Base-by-base conservation (phyloP, 2,797 vertebrate genomes). In the Austrolebias charrua region DNA sequence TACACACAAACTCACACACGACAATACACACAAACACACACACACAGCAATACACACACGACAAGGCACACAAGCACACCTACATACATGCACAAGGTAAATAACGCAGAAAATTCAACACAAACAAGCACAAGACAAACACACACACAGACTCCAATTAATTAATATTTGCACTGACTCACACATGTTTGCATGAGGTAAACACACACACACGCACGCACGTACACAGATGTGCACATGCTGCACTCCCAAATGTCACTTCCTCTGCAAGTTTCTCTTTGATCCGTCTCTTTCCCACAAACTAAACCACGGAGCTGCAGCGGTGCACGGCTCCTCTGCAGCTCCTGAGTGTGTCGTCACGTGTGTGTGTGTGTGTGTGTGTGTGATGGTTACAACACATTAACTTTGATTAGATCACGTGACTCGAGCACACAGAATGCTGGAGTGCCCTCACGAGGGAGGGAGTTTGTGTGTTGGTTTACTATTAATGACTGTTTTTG, bases 221-320 rank as follows among this genome's bases (percentile, higher is more conserved):
- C 40, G 42, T 54, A 57, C 42, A 42, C 19, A 5, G 9, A 60
- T 16, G 29, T 46, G n/a, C 73, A 60, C 43, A 6, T 15, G 12
- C 57, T 40, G 49, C 43, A 2, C 45, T 52, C 29, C 59, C 69
- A 76, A 76, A 80, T 72, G 65, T 63, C 73, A 63, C 60, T 16
- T 40, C 28, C 52, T 13, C 49, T n/a, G 62, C 46, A 31, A 56
- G 55, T 45, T 38, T 53, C 16, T 44, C 54, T 73, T 60, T 71
- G 57, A 77, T 69, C 73, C 10, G 4, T 10, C 28, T 19, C 53
- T 33, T 35, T 0, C 20, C 5, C 19, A 33, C 20, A 14, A n/a
- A 57, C 28, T 57, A 33, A n/a, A 61, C 19, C 60, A 51, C 33
- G 5, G 19, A 46, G 16, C 46, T 40, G 44, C 45, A 51, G 29